phyloP scores from a whole-genome alignment of 2,888 invertebrate species.

The Hybos culiciformis region DNA sequence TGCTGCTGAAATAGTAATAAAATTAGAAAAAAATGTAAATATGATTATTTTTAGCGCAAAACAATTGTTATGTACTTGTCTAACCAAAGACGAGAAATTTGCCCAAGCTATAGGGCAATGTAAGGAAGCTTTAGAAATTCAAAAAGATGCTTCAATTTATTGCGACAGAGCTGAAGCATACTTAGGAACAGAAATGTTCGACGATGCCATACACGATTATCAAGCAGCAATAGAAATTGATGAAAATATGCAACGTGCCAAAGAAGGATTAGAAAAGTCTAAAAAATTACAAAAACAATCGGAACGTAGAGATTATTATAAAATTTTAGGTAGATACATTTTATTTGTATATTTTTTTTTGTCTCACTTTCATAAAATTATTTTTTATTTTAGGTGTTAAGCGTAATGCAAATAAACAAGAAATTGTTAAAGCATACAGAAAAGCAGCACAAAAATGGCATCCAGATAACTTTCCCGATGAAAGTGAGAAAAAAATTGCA shows the following conservation, averaged over 20 bases:
- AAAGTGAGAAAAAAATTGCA: constrained; percentile 86
- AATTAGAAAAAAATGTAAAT: constrained; percentile 53
- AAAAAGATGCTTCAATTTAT: constrained; percentile 59
- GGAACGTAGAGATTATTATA: constrained; percentile 91
- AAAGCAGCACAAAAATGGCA: constrained; percentile 98
- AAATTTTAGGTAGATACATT: too few relatives aligned
- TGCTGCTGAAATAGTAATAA: constrained; percentile 51
- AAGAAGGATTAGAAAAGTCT: constrained; percentile 76
- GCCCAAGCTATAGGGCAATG: constrained; percentile 64
- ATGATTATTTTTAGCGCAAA: constrained; percentile 63
- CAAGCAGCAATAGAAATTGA: constrained; percentile 76
- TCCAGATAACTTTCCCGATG: constrained; percentile 84
- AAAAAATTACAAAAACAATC: constrained; percentile 87
- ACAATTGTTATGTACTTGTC: constrained; percentile 69
- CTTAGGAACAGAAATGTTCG: constrained; percentile 76
- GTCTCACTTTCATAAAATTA: too few relatives aligned
- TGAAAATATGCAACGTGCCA: constrained; percentile 62
- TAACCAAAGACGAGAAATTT: constrained; percentile 51
- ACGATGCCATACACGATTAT: constrained; percentile 82
- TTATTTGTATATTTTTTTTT: too few relatives aligned
- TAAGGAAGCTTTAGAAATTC: constrained; percentile 60
- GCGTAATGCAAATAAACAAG: constrained; percentile 78
- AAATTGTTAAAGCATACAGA: constrained; percentile 91
- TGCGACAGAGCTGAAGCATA: constrained; percentile 91
- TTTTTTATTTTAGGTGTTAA: constrained; percentile 78